These are phyloP conservation scores for Brienomyrus brachyistius DNA, from an alignment of 2,113 vertebrate genomes.

Conservation along the genomic window DNA sequence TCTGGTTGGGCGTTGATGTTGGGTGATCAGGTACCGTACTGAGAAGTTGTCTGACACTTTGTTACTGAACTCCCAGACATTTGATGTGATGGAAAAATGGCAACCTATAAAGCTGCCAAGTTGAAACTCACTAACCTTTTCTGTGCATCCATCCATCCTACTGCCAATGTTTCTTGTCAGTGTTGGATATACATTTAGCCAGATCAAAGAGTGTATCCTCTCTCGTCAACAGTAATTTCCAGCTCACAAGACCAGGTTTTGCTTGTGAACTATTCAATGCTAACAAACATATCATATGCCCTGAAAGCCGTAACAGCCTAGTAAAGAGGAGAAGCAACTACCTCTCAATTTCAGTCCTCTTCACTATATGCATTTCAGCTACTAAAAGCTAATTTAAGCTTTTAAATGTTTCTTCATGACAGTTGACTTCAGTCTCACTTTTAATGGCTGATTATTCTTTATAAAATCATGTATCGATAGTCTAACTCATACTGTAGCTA, in stretches of 20 bases:
- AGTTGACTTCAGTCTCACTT: neutral
- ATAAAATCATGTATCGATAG: neutral
- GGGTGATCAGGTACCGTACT: neutral
- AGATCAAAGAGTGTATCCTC: neutral
- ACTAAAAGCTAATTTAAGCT: neutral
- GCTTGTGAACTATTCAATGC: constrained; percentile 12
- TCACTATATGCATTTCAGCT: neutral
- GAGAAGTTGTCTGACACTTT: neutral
- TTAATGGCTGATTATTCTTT: neutral
- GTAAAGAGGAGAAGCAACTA: neutral
- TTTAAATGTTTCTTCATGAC: neutral
- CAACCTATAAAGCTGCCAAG: neutral
- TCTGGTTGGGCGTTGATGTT: neutral
- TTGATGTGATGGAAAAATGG: neutral
- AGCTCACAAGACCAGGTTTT: neutral
- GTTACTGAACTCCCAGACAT: neutral
- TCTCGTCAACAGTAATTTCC: neutral
- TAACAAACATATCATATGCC: neutral
- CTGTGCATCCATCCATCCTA: neutral
- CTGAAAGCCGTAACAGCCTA: neutral
- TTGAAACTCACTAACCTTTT: neutral
- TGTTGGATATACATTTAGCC: neutral
- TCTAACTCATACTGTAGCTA: neutral
- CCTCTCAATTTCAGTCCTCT: neutral
- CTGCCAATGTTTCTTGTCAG: neutral